These are phyloP conservation scores for Phoebastria nigripes DNA, from an alignment of 2,797 vertebrate species.

Conservation along the genomic window DNA sequence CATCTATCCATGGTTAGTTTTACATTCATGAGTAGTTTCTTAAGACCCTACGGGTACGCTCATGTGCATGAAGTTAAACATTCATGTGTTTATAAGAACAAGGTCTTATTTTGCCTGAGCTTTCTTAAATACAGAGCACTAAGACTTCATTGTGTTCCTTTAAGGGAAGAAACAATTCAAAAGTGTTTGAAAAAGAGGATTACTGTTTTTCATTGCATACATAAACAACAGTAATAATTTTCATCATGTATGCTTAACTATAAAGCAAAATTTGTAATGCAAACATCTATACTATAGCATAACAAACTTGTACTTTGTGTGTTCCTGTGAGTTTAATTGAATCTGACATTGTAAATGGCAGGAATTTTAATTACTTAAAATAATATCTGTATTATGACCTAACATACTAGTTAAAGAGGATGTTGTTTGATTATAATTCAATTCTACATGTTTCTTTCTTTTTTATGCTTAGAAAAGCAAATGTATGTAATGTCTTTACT, in stretches of 20 bases:
- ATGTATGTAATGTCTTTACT: background rate
- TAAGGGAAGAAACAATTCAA: conserved; percentile 24
- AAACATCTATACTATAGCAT: background rate
- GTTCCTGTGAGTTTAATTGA: conserved; percentile 27
- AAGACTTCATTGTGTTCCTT: conserved; percentile 6
- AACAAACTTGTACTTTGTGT: conserved; percentile 16
- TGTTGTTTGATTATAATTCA: background rate
- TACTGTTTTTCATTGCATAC: conserved; percentile 1
- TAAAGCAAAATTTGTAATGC: conserved; percentile 36
- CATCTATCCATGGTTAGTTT: background rate
- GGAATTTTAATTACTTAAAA: conserved; percentile 51
- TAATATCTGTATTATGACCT: conserved; percentile 14
- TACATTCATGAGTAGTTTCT: background rate
- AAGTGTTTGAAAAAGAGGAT: conserved; percentile 36
- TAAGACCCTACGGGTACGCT: background rate
- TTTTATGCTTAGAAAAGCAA: background rate
- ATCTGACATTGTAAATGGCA: conserved; percentile 22
- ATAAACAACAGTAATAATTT: conserved; percentile 34
- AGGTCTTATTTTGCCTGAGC: background rate
- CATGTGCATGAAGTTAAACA: background rate
- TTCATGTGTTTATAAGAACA: background rate
- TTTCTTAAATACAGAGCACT: background rate
- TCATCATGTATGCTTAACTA: background rate
- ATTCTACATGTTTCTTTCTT: background rate
- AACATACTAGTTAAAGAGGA: background rate